Base-by-base conservation (phyloP, 2,797 vertebrate genomes). In the Notolepis coatsorum region DNA sequence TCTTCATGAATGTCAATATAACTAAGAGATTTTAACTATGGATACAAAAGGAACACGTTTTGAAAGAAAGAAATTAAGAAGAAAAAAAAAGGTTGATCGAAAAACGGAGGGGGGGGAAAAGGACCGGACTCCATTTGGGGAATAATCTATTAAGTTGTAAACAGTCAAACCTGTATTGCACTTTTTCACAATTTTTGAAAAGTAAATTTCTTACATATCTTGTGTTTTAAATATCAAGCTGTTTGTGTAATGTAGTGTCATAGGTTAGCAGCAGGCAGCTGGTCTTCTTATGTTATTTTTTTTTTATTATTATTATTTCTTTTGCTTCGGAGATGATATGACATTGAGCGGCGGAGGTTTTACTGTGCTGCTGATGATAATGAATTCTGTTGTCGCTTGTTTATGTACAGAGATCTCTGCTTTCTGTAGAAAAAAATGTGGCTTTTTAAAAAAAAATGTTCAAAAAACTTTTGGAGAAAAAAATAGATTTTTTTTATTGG, bases 141-240 rank as follows among this genome's bases (percentile, higher is more conserved):
- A 89, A 86, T 91, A 88, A 92, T 82, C 86, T 86, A 84, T 91
- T 85, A 77, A 89, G 89, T 92, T 93, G 91, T 93, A 91, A 91
- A 90, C 92, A 88, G 89, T 91, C 89, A 93, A 91, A 94, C 85
- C 92, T 94, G 94, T 96, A 95, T 95, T 96, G 95, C 95, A 97
- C 95, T 97, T 96, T 96, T 95, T 93, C 92, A 93, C 94, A 91
- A 84, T 91, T 90, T 91, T 94, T 93, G 93, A 91, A 95, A 94
- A 93, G 88, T 91, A 94, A 88, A 67, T 95, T 96, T 95, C 94
- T 95, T 95, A 94, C 93, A 92, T 95, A 93, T 91, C 91, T 93
- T 96, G 95, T 97, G 94, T 93, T 91, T 95, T 92, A 84, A 90
- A 93, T 94, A 91, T 92, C 90, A 91, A 88, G 88, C 93, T 89